Conservation (phyloP, 2,797 vertebrate species). For the Picus viridis region DNA sequence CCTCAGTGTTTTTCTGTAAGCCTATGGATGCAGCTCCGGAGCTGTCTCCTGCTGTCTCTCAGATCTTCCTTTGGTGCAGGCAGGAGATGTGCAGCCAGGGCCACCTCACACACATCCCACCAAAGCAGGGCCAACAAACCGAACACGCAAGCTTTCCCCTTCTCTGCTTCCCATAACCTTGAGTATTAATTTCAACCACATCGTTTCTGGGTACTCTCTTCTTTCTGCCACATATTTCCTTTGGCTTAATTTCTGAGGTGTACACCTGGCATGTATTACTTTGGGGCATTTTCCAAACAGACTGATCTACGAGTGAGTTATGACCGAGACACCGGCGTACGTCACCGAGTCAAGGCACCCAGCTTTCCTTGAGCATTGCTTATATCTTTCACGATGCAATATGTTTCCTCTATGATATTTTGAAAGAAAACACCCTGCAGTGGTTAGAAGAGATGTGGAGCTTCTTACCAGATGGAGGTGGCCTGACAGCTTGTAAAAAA, state of each 20-base stretch:
- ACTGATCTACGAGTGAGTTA: background rate
- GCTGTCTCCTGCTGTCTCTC: background rate
- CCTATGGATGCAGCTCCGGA: background rate
- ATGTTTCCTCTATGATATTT: background rate
- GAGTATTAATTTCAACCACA: background rate
- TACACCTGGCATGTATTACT: accelerated
- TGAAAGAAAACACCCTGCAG: conserved; percentile 5
- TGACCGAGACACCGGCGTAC: background rate
- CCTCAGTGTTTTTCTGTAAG: background rate
- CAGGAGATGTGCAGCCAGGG: background rate
- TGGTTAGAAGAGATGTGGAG: conserved; percentile 18
- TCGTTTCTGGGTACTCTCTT: background rate
- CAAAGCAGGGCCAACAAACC: background rate
- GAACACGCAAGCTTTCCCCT: accelerated
- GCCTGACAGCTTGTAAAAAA: conserved; percentile 63
- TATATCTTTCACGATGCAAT: background rate
- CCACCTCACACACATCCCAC: accelerated
- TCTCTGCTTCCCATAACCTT: background rate
- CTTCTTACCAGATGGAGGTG: conserved; percentile 62
- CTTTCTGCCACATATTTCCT: background rate
- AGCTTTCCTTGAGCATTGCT: background rate
- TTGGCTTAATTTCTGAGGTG: background rate
- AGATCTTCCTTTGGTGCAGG: accelerated
- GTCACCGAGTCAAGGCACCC: background rate
- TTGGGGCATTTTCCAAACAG: background rate